A percentile compares a stretch with the other conserved stretches of the same genome.
phyloP scores from a whole-genome alignment of 2,797 vertebrate species.

The Gastrophryne carolinensis region DNA sequence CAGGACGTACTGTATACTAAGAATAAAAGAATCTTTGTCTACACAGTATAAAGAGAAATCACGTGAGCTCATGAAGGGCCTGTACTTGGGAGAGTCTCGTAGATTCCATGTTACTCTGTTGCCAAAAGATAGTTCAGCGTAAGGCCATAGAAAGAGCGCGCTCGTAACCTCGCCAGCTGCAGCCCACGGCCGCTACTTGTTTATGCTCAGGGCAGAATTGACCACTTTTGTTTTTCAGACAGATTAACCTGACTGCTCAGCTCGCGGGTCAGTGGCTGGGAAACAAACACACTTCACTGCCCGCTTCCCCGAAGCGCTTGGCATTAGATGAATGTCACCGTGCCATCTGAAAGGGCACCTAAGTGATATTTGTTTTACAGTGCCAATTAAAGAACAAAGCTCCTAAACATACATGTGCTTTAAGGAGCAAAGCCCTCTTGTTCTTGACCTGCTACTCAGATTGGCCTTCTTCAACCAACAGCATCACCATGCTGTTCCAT shows the following conservation, averaged over 20 bases:
- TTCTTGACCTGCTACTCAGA: neutral
- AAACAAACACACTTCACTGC: constrained; percentile 2
- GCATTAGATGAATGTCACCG: constrained; percentile 11
- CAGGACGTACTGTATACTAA: too few relatives aligned
- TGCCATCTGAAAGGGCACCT: neutral
- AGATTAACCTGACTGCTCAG: constrained; percentile 36
- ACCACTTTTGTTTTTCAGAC: constrained; percentile 28
- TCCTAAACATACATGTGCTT: neutral
- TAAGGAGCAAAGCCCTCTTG: neutral
- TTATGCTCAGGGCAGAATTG: constrained; percentile 33
- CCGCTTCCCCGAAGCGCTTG: neutral
- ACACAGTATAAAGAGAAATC: neutral
- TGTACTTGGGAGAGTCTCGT: constrained; percentile 24
- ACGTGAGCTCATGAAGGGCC: constrained; percentile 15
- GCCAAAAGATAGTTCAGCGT: constrained; percentile 47
- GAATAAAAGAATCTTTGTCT: too few relatives aligned
- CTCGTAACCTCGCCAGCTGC: constrained; percentile 11
- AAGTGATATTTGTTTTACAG: neutral
- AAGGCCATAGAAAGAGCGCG: constrained; percentile 22
- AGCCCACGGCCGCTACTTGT: constrained; percentile 32
- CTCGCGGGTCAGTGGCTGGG: constrained; percentile 16
- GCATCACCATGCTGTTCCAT: too few relatives aligned
- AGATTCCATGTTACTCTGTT: constrained; percentile 17
- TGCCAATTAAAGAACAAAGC: neutral
- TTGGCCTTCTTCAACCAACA: too few relatives aligned